Percentiles rank a stretch among this genome's conserved stretches.
Conservation (phyloP, 2,888 invertebrate species). For the Escarpia spicata region DNA sequence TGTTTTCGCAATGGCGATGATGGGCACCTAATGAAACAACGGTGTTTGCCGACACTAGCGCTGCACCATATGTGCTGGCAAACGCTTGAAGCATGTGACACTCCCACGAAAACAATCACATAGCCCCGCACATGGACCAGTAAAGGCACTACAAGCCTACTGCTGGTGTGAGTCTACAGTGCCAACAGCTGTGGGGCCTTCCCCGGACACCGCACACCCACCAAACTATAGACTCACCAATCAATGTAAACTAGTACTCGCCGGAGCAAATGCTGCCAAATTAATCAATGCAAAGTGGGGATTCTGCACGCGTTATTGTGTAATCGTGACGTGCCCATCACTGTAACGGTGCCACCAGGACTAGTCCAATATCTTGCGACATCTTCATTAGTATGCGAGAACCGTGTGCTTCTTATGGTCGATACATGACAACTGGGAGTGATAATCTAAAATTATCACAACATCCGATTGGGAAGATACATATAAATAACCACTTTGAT, state of each 20-base stretch:
- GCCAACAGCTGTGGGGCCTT: background rate
- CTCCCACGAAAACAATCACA: background rate
- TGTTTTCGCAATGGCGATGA: background rate
- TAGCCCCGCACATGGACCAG: background rate
- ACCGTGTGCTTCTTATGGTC: too few species aligned
- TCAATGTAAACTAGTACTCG: background rate
- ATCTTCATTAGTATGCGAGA: too few species aligned
- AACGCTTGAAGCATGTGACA: background rate
- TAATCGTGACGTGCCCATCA: too few species aligned
- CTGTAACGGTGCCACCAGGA: too few species aligned
- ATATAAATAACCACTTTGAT: too few species aligned
- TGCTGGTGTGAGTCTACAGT: background rate
- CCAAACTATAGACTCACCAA: background rate
- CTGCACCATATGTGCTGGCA: background rate
- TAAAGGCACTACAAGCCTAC: background rate
- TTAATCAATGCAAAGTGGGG: background rate
- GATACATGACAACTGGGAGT: too few species aligned
- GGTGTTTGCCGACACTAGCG: background rate
- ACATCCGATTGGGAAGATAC: too few species aligned
- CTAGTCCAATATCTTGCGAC: too few species aligned
- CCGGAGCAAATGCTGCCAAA: background rate
- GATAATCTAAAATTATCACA: too few species aligned
- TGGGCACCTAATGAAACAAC: background rate
- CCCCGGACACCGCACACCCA: background rate
- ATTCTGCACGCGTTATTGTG: background rate